Base-by-base conservation (phyloP, 2,797 vertebrate genomes). In the Danio kyathit region DNA sequence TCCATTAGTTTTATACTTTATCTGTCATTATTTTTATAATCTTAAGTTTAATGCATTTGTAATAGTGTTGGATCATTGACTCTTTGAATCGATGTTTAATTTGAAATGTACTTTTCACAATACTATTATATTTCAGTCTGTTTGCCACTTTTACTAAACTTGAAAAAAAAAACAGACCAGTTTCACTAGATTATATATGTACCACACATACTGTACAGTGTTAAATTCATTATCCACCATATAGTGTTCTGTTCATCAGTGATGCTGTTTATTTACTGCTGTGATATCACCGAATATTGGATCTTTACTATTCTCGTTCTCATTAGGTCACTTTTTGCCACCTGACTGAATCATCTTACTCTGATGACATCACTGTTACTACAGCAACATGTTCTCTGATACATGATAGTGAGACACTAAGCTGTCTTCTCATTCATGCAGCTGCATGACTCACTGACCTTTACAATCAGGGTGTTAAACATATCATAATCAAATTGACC, bases 301-400 rank as follows among this genome's bases (percentile, higher is more conserved):
- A 38, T 49, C 10, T 12, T 48, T 57, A 19, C 4, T 69, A 14
- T 44, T 29, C 56, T 38, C 56, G 17, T 41, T 5, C 14, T 56
- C 2, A 19, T 46, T 57, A 14, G 60, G 48, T 54, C 48, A 64
- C 13, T 54, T 63, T 65, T 29, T 73, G 67, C 51, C 46, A 65
- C 21, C n/a, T 51, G 49, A 29, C 57, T 61, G 70, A 19, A 40
- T 54, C 51, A 66, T 64, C 61, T 66, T 60, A 57, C 69, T 60
- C 40, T 71, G 13, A 14, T 87, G 81, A 90, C 85, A 89, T 89
- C 52, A 84, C 82, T 82, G 69, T 95, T 91, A 84, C 93, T 91
- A 93, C 93, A 92, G 94, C 88, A 88, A 94, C 69, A 67, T 49
- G 40, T 76, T 71, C 66, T 54, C 44, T 54, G 56, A 54, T 80